phyloP scores from a whole-genome alignment of 2,888 invertebrate genomes.

The Ceriagrion tenellum region DNA sequence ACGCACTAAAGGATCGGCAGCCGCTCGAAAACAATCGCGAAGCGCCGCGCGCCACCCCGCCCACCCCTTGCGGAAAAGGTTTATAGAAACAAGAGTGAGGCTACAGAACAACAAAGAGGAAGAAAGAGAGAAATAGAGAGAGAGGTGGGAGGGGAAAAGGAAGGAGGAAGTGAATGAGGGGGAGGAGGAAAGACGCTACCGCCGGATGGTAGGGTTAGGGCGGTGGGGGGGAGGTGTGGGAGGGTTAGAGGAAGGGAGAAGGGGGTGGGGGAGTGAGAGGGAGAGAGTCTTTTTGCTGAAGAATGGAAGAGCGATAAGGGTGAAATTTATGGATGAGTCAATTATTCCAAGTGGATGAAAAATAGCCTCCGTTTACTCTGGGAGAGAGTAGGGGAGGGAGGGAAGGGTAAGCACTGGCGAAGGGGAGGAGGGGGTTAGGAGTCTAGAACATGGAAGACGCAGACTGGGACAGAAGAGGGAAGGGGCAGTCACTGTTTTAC shows the following conservation, averaged over 20 bases:
- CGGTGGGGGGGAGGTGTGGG: not conserved
- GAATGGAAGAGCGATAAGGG: constrained; percentile 9
- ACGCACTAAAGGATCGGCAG: no score
- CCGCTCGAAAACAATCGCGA: no score
- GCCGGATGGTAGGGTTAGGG: not conserved
- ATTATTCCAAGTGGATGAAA: constrained; percentile 27
- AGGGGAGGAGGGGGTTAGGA: not conserved
- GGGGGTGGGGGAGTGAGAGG: not conserved
- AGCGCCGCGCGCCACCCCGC: no score
- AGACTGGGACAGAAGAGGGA: not conserved
- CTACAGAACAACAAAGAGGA: no score
- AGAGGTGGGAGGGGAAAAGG: not conserved
- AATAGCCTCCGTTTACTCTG: constrained; percentile 6
- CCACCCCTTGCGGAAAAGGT: no score
- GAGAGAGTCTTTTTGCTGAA: not conserved
- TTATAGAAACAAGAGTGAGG: no score
- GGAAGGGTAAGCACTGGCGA: not conserved
- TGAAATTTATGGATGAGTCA: constrained; percentile 36
- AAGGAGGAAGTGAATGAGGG: not conserved
- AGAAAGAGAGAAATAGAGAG: not conserved
- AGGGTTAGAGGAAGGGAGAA: not conserved
- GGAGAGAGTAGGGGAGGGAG: not conserved
- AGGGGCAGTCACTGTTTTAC: no score
- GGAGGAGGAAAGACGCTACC: not conserved
- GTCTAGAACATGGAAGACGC: not conserved